Conservation (phyloP, 2,888 invertebrate species). For the Disparrhopalites patrizii region DNA sequence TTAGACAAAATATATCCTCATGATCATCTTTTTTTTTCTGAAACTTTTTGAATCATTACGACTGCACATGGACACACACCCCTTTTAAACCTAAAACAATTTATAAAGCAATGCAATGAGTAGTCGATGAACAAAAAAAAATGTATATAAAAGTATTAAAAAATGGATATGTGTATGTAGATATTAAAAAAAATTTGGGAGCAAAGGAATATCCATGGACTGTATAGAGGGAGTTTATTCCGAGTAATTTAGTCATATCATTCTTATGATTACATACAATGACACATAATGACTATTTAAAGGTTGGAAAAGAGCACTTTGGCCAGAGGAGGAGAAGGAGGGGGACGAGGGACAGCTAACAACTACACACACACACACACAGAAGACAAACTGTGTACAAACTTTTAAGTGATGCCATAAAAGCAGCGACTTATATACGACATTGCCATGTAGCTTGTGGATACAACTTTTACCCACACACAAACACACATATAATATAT, state of each 20-base stretch:
- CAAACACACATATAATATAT: not conserved
- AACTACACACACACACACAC: too few species aligned
- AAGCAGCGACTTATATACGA: not conserved
- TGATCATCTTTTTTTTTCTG: too few species aligned
- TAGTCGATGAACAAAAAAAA: not conserved
- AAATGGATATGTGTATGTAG: slow-evolving; percentile 11
- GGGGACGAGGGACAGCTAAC: slow-evolving; percentile 20
- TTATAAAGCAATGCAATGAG: slow-evolving; percentile 4
- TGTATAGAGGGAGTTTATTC: slow-evolving; percentile 12
- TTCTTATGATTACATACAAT: slow-evolving; percentile 24
- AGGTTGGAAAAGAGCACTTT: slow-evolving; percentile 24
- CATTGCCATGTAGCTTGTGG: not conserved
- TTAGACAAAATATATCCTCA: slow-evolving; percentile 18
- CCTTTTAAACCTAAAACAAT: slow-evolving; percentile 16
- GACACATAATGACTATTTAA: slow-evolving; percentile 29
- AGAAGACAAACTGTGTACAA: too few species aligned
- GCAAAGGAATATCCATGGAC: too few species aligned
- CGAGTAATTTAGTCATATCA: slow-evolving; percentile 28
- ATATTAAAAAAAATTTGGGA: too few species aligned
- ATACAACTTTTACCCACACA: not conserved
- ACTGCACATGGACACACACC: slow-evolving; percentile 20
- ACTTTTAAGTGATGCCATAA: slow-evolving; percentile 26
- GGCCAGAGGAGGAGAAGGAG: slow-evolving; percentile 19
- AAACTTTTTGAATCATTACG: slow-evolving; percentile 14
- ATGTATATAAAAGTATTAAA: slow-evolving; percentile 19